Percentiles rank a stretch among this genome's conserved stretches.
Conservation (phyloP, 2,888 invertebrate genomes). For the Girardia tigrina region DNA sequence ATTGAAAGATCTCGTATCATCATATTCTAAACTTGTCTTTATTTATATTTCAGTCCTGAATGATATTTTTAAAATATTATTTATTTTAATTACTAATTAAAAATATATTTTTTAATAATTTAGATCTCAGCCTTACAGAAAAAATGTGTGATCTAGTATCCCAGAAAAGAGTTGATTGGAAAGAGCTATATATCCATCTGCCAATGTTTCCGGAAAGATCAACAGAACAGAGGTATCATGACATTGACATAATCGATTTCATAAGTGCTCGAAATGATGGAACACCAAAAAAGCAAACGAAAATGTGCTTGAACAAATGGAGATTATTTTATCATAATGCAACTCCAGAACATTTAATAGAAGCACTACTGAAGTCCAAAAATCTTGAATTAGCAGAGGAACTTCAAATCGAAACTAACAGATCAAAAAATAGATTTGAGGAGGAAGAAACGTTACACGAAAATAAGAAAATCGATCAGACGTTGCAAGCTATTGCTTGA, state of each 20-base stretch:
- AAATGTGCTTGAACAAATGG: constrained; percentile 24
- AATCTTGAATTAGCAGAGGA: not conserved
- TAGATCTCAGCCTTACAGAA: not conserved
- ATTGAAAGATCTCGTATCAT: too few species aligned
- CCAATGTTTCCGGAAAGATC: constrained; percentile 27
- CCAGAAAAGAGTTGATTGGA: not conserved
- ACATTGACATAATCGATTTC: constrained; percentile 26
- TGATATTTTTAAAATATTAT: not conserved
- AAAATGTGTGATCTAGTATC: not conserved
- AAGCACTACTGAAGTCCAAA: not conserved
- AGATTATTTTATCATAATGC: constrained; percentile 28
- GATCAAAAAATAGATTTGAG: not conserved
- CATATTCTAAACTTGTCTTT: too few species aligned
- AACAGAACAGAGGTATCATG: not conserved
- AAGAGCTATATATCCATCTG: constrained; percentile 25
- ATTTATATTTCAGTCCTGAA: too few species aligned
- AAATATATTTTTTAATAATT: not conserved
- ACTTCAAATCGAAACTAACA: not conserved
- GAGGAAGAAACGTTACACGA: not conserved
- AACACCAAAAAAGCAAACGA: constrained; percentile 7
- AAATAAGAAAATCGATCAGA: too few species aligned
- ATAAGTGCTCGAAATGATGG: constrained; percentile 26
- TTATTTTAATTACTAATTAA: not conserved
- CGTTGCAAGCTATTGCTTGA: too few species aligned
- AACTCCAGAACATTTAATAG: constrained; percentile 8